Evolutionary conservation across 1,140 invertebrate genomes (phyloP), one percentile per base, ranked within the genome.

Genomic region (Telenomus remus): DNA sequence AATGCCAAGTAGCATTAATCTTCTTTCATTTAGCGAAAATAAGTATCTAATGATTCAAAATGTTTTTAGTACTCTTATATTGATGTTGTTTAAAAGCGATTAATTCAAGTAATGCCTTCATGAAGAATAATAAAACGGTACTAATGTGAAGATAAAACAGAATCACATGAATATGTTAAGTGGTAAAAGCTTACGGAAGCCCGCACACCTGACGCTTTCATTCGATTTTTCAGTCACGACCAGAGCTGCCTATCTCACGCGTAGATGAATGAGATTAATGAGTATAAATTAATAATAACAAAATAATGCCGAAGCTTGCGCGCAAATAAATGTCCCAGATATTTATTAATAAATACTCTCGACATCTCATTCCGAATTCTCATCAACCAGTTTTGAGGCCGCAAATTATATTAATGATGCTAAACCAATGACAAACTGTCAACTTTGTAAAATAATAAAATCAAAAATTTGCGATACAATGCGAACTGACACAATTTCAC

Each of bases 121-220:
- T 53, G 39, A 53, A 53, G 35, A 39, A 42, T 14, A 42, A 59
- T 37, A 33, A 66, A 66, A 43, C 19, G 43, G 37, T 66, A 68
- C 55, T 53, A 68, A 51, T 59, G 56, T 49, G 37, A 12, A 60
- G 56, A 70, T 70, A 70, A 61, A 55, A 61, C 42, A 55, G 49
- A 42, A 49, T 55, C 34, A 37, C 51, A 55, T 56, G 59, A 61
- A 71, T 71, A 55, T 50, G 66, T 70, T 61, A 61, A 70, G 50
- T 47, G 60, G 54, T 59, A 57, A 73, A 64, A 49, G 55, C 51
- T 65, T 47, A 65, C 48, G 60, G 60, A 72, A 72, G 54, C 60
- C 50, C 77, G 80, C 80, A 79, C 84, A 86, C 84, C 82, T 86
- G 84, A 86, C 81, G 81, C 79, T 65, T 27, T 27, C n/a, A n/a